phyloP scores from a whole-genome alignment of 2,113 vertebrate genomes.

The Leucopsar rothschildi region DNA sequence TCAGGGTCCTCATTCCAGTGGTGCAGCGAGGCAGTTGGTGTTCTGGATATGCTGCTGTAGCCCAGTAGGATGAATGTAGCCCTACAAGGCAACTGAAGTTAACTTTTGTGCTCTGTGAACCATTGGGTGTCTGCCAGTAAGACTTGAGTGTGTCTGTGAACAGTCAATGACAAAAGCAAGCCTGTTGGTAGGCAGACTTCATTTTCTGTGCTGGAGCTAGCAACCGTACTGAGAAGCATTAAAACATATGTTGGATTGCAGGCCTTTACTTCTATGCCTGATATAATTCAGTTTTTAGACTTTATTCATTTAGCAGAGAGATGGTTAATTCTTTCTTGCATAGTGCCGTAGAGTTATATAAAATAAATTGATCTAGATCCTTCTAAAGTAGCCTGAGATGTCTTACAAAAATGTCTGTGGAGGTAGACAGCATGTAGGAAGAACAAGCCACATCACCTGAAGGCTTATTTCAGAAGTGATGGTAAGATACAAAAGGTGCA shows the following conservation, averaged over 20 bases:
- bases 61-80: background rate
- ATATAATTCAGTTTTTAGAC: background rate
- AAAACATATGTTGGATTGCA: background rate
- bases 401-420: background rate
- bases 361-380: background rate
- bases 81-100: background rate
- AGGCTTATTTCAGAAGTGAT: background rate
- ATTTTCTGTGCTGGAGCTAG: background rate
- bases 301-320: background rate
- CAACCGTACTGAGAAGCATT: background rate
- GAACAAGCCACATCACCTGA: background rate
- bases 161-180: background rate
- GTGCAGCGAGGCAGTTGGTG: background rate
- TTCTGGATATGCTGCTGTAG: background rate
- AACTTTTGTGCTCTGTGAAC: background rate
- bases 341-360: background rate
- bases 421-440: background rate
- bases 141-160: background rate
- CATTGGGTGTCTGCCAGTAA: background rate
- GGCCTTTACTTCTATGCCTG: background rate
- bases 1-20: background rate
- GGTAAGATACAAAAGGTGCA: background rate
- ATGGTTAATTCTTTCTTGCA: background rate
- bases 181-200: background rate
- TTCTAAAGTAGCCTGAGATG: background rate